phyloP scores from a whole-genome alignment of 1,140 invertebrate species.

The Sogatella furcifera region DNA sequence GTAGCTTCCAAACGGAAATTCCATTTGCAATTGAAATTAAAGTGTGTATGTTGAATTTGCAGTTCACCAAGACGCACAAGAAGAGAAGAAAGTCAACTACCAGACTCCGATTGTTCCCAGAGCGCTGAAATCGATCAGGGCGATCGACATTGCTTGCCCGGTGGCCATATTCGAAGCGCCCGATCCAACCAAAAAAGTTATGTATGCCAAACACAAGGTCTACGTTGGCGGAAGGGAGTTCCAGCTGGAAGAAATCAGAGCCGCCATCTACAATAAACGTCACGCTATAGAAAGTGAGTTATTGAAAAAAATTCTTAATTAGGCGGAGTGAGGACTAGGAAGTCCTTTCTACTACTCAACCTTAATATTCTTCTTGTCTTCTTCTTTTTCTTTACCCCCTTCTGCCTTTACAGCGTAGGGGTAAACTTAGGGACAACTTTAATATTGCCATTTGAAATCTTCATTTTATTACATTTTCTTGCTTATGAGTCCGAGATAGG shows the following conservation, averaged over 20 bases:
- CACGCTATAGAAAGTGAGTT: constrained; percentile 12
- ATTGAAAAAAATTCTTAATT: too few species aligned
- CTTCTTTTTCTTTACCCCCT: too few species aligned
- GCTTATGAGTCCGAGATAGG: too few species aligned
- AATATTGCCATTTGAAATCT: too few species aligned
- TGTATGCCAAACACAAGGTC: constrained; percentile 18
- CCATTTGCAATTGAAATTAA: too few species aligned
- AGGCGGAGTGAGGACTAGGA: too few species aligned
- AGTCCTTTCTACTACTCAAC: too few species aligned
- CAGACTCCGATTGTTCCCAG: constrained; percentile 9
- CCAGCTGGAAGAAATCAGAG: constrained; percentile 42
- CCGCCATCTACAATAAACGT: constrained; percentile 22
- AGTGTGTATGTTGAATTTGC: not conserved
- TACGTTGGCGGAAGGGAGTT: constrained; percentile 41
- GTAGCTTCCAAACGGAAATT: too few species aligned
- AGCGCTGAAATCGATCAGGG: constrained; percentile 20
- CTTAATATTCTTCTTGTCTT: too few species aligned
- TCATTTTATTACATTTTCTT: too few species aligned
- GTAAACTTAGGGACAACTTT: too few species aligned
- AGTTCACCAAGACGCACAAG: constrained; percentile 6
- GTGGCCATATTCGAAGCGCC: constrained; percentile 30
- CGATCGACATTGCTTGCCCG: constrained; percentile 20
- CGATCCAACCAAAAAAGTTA: constrained; percentile 28
- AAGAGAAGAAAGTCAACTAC: not conserved
- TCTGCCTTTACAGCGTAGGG: too few species aligned